Evolutionary conservation across 1,140 invertebrate species (phyloP), one percentile per base, ranked within the genome.

Genomic region (Pantala flavescens): DNA sequence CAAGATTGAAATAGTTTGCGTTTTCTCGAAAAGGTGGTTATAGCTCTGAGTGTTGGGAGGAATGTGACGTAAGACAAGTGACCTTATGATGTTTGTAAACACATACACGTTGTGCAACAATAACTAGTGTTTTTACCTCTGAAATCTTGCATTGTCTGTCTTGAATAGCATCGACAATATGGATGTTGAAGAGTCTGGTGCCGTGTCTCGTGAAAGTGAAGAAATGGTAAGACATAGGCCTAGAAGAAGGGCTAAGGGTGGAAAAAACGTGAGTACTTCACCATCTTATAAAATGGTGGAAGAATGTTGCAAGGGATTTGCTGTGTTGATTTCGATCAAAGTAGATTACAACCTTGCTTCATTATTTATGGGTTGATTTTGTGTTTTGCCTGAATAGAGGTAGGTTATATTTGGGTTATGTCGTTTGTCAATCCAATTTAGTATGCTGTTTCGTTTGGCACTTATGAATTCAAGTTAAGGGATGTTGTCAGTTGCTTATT

Each of bases 191-290:
- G 49, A 63, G 49, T 63, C 49, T 63, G 49, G 49, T 63, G 49
- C 49, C n/a, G 49, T 63, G 14, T 63, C 49, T 63, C 49, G 49
- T 63, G 49, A 63, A 63, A 63, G 49, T 63, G 49, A 63, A 63
- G 49, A 63, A 63, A 63, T 63, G 49, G 49, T 63, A 63, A 63
- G 49, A 63, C 49, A 63, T 63, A 63, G 49, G 49, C 49, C 49
- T 63, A 63, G 49, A 63, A 63, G 49, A 63, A 63, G n/a, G 49
- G 49, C 49, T 63, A 63, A 63, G 49, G 49, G 49, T 63, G 49
- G 49, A 63, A 63, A 63, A 63, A 63, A 63, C 49, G 49, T 63
- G 49, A 63, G 49, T 63, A 63, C 49, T 63, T 63, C 49, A 63
- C 49, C 49, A 63, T 63, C 49, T 63, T 63, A 7, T 63, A 63